Percentiles rank a stretch among this genome's conserved stretches.
Conservation (phyloP, 2,888 invertebrate species). For the Pachymerium ferrugineum region DNA sequence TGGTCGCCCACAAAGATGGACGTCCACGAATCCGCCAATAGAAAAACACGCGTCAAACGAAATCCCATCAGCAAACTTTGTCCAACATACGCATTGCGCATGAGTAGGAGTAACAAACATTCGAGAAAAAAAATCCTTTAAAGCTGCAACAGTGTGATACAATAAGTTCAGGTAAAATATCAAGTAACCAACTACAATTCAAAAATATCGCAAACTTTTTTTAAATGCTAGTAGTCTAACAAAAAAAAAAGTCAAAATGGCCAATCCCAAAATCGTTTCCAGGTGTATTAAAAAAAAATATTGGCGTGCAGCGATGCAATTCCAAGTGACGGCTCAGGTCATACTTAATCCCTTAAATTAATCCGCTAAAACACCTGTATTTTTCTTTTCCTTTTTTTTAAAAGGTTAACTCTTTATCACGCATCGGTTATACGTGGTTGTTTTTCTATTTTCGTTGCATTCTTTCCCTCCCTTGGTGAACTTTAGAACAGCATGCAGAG, state of each 20-base stretch:
- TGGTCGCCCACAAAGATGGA: constrained; percentile 27
- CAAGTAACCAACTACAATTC: no score
- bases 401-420: neutral
- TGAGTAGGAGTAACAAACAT: neutral
- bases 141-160: no score
- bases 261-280: no score
- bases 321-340: no score
- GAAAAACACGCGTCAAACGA: constrained; percentile 22
- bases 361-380: no score
- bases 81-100: constrained; percentile 16
- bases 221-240: no score
- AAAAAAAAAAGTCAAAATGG: neutral
- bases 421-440: no score
- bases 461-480: neutral
- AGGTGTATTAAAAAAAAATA: no score
- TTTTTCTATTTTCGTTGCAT: neutral
- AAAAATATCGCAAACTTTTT: no score
- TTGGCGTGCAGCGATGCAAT: no score
- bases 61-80: constrained; percentile 27
- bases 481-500: neutral
- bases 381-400: neutral
- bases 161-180: no score
- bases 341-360: no score
- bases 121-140: neutral
- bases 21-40: constrained; percentile 25